Evolutionary conservation across 2,797 vertebrate species (phyloP), one percentile per base, ranked within the genome.

Genomic region (Columba guinea): DNA sequence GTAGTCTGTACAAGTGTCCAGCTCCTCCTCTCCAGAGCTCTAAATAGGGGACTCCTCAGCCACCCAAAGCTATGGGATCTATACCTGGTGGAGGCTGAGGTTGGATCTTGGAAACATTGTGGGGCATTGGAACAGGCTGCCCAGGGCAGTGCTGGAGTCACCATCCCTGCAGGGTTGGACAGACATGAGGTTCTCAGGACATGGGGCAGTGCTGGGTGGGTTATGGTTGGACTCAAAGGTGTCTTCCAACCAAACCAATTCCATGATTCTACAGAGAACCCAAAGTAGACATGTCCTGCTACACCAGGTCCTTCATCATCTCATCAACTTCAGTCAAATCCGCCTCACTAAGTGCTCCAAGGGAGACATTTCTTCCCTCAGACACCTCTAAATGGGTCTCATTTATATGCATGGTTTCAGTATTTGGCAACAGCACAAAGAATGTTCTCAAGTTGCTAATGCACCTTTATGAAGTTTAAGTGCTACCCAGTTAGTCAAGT

Each of bases 1-100:
- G 2, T 6, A 9, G 34, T 12, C 37, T 13, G 1, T 5, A 30
- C 30, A n/a, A 21, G 13, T 4, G 4, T 5, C 15, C 23, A 9
- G 8, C 23, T 8, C 1, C 10, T 60, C 68, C 51, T 24, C 16
- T 10, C n/a, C 26, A 20, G 24, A 32, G 21, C 9, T 20, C 13
- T n/a, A 22, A 19, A 5, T 1, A 14, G 32, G 16, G 39, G 24
- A 30, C 14, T 32, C 6, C 22, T 39, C 1, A 0, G 11, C 20
- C 34, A 11, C 28, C 24, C n/a, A 28, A 23, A 48, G 19, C 19
- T 17, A 16, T 5, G 7, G 11, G 8, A 6, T 49, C 8, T 4
- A 2, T 2, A 39, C 6, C 8, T 9, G 18, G 19, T 2, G 21
- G 41, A 44, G 41, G 8, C 9, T 41, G 41, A 41, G 41, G 41